Evolutionary conservation across 2,888 invertebrate species (phyloP).

Genomic region (Philereme vetulata): DNA sequence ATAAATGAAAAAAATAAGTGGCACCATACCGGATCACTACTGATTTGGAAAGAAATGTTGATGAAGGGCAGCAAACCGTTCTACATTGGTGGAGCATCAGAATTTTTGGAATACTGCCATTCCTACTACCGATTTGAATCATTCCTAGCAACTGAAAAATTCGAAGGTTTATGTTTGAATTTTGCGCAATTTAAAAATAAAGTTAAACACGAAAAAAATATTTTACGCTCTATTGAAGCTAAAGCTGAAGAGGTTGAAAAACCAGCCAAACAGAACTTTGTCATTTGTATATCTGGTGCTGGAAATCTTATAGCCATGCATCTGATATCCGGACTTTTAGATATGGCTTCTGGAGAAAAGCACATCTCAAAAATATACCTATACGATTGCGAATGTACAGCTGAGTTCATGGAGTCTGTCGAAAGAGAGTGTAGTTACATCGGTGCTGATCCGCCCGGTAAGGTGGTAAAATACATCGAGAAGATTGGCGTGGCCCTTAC

Average conservation of each 20-base stretch:
- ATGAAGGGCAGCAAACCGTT: constrained; percentile 79
- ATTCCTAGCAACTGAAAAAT: constrained; percentile 58
- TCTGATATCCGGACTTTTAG: constrained; percentile 65
- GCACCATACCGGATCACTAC: constrained; percentile 80
- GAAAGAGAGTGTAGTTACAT: constrained; percentile 66
- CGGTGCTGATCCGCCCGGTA: constrained; percentile 52
- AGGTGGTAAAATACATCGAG: constrained; percentile 65
- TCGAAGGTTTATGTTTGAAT: constrained; percentile 55
- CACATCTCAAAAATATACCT: constrained; percentile 64
- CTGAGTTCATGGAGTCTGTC: constrained; percentile 57
- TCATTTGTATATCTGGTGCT: constrained; percentile 67
- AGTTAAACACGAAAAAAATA: constrained; percentile 38
- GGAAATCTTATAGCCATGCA: constrained; percentile 59
- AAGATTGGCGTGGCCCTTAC: constrained; percentile 74
- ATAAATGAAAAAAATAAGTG: constrained; percentile 80
- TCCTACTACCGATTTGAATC: constrained; percentile 82
- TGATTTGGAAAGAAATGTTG: constrained; percentile 85
- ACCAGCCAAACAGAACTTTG: constrained; percentile 43
- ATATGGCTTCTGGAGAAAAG: constrained; percentile 49
- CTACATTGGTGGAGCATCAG: constrained; percentile 83
- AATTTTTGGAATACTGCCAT: constrained; percentile 85
- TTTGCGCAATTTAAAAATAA: constrained; percentile 59
- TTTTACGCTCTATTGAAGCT: constrained; percentile 8
- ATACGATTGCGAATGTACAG: constrained; percentile 55
- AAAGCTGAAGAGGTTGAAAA: constrained; percentile 22